These are phyloP conservation scores for Papilio xuthus DNA, from an alignment of 1,140 invertebrate species.

Conservation along the genomic window DNA sequence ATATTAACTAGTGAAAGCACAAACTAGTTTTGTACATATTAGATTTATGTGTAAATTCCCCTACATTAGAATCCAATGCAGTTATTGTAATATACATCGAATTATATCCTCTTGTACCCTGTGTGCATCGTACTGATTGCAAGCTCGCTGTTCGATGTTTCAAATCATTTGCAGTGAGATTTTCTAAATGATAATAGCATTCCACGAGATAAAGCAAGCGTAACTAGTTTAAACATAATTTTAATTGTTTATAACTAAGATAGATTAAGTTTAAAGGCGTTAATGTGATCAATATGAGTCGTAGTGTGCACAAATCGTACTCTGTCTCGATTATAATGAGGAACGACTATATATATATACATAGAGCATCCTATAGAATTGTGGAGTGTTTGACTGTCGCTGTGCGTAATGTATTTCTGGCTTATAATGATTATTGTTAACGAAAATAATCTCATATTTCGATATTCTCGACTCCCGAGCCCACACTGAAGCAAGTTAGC, in stretches of 20 bases:
- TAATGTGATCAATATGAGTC: constrained; percentile 76
- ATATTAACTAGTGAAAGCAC: constrained; percentile 76
- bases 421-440: constrained; percentile 70
- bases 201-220: constrained; percentile 71
- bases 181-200: constrained; percentile 75
- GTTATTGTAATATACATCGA: constrained; percentile 74
- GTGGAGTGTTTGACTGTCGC: constrained; percentile 74
- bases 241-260: constrained; percentile 63
- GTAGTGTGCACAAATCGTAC: constrained; percentile 77
- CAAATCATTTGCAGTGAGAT: constrained; percentile 58
- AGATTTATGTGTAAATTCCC: constrained; percentile 77
- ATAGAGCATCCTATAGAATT: constrained; percentile 75
- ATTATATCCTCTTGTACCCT: constrained; percentile 55
- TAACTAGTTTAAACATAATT: constrained; percentile 62
- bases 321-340: constrained; percentile 66
- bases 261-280: constrained; percentile 73
- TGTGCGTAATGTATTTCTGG: constrained; percentile 77
- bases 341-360: constrained; percentile 65
- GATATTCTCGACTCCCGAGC: constrained; percentile 68
- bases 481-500: constrained; percentile 61
- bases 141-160: constrained; percentile 57
- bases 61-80: constrained; percentile 65
- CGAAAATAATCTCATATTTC: constrained; percentile 69
- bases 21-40: constrained; percentile 80
- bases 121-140: constrained; percentile 77